A percentile compares a stretch with the other conserved stretches of the same genome.
Conservation (phyloP, 1,140 invertebrate species). For the Ceratina calcarata region DNA sequence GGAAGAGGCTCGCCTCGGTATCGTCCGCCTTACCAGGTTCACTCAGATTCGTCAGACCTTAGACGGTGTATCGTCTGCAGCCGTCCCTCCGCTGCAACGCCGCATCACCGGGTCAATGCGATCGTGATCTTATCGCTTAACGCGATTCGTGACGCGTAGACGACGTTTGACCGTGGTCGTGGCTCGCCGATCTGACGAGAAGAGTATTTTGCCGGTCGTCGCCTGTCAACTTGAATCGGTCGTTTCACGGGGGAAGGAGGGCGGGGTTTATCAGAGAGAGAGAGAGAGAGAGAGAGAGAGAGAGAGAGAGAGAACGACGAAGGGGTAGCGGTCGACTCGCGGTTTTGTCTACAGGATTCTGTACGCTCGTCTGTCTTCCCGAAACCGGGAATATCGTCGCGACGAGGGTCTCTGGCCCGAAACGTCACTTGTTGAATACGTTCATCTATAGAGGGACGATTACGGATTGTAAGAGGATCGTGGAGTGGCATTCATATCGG, state of each 20-base stretch:
- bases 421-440: constrained; percentile 54
- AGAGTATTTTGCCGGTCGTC: too few species aligned
- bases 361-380: too few species aligned
- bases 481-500: constrained; percentile 9
- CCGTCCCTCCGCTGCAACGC: constrained; percentile 3
- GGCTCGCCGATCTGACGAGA: neutral
- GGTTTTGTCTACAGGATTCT: neutral
- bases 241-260: too few species aligned
- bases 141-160: constrained; percentile 33
- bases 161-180: constrained; percentile 41
- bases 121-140: constrained; percentile 33
- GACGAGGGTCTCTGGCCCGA: constrained; percentile 10
- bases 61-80: constrained; percentile 22
- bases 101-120: constrained; percentile 37
- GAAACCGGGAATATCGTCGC: too few species aligned
- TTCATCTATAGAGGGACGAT: constrained; percentile 15
- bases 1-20: neutral
- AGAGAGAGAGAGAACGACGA: too few species aligned
- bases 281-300: too few species aligned
- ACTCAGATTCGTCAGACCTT: neutral
- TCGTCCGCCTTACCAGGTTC: constrained; percentile 5
- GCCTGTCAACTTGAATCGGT: too few species aligned
- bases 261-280: too few species aligned
- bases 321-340: too few species aligned
- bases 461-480: constrained; percentile 28